Evolutionary conservation across 2,797 vertebrate species (phyloP).

Genomic region (Nyctalus aviator): DNA sequence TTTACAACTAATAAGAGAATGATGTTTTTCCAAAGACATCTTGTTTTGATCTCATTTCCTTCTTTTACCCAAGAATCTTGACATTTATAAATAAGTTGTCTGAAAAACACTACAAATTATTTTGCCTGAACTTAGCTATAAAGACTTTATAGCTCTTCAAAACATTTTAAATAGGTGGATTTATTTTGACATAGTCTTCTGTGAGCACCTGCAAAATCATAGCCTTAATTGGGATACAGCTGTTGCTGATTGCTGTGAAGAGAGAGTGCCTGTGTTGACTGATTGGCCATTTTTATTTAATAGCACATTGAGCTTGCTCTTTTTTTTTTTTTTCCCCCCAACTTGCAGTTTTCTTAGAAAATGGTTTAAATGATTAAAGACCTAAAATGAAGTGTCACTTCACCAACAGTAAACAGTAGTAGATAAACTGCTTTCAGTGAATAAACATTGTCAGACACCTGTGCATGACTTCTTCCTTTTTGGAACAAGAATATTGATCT

Average conservation of each 20-base stretch:
- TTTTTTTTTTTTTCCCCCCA: not conserved
- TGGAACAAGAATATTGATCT: conserved; percentile 75
- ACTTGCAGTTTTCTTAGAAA: conserved; percentile 68
- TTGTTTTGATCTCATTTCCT: conserved; percentile 50
- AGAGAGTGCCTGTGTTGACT: conserved; percentile 68
- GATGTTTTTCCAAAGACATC: not conserved
- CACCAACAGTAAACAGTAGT: conserved; percentile 72
- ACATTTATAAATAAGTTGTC: conserved; percentile 64
- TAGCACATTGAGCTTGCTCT: conserved; percentile 58
- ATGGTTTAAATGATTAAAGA: conserved; percentile 77
- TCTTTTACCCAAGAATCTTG: conserved; percentile 40
- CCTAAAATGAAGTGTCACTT: conserved; percentile 75
- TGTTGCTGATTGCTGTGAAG: conserved; percentile 72
- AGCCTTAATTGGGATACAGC: conserved; percentile 73
- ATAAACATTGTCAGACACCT: conserved; percentile 76
- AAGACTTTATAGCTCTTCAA: conserved; percentile 68
- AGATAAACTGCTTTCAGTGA: conserved; percentile 70
- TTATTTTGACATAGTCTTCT: conserved; percentile 73
- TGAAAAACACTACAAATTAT: conserved; percentile 48
- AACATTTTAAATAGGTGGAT: conserved; percentile 79
- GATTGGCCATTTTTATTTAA: conserved; percentile 80
- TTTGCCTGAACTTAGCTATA: conserved; percentile 43
- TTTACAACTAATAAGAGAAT: conserved; percentile 37
- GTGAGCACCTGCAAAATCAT: conserved; percentile 74
- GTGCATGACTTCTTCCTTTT: conserved; percentile 59